Conservation (phyloP, 2,113 vertebrate genomes). For the Leuciscus idus region DNA sequence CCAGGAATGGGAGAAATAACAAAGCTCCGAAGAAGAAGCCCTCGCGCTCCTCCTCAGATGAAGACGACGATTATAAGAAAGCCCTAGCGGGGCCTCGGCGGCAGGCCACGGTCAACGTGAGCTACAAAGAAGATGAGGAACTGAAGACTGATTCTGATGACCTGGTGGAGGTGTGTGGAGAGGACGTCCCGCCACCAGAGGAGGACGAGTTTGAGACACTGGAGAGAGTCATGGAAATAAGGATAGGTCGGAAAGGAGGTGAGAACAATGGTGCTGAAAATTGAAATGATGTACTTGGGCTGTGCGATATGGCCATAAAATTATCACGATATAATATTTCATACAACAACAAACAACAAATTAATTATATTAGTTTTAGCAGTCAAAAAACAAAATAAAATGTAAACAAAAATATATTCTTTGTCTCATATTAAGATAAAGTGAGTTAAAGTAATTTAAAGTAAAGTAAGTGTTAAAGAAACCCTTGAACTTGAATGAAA, state of each 20-base stretch:
- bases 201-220: constrained; percentile 99
- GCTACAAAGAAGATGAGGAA: constrained; percentile 98
- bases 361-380: too few relatives aligned
- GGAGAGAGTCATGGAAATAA: constrained; percentile 93
- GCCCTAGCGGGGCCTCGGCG: constrained; percentile 87
- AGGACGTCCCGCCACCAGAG: constrained; percentile 93
- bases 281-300: too few relatives aligned
- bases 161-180: constrained; percentile 91
- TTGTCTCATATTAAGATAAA: too few relatives aligned
- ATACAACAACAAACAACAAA: too few relatives aligned
- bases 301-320: too few relatives aligned
- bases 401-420: too few relatives aligned
- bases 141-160: constrained; percentile 98
- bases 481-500: too few relatives aligned
- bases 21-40: constrained; percentile 83
- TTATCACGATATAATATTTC: too few relatives aligned
- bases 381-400: too few relatives aligned
- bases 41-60: constrained; percentile 84
- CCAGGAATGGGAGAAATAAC: constrained; percentile 89
- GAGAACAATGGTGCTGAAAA: neutral
- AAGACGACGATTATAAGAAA: constrained; percentile 87
- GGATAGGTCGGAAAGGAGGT: constrained; percentile 94
- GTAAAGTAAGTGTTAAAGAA: too few relatives aligned
- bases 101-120: constrained; percentile 95
- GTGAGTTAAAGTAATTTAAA: too few relatives aligned